phyloP scores from a whole-genome alignment of 2,888 invertebrate species.

The Megamerina dolium region DNA sequence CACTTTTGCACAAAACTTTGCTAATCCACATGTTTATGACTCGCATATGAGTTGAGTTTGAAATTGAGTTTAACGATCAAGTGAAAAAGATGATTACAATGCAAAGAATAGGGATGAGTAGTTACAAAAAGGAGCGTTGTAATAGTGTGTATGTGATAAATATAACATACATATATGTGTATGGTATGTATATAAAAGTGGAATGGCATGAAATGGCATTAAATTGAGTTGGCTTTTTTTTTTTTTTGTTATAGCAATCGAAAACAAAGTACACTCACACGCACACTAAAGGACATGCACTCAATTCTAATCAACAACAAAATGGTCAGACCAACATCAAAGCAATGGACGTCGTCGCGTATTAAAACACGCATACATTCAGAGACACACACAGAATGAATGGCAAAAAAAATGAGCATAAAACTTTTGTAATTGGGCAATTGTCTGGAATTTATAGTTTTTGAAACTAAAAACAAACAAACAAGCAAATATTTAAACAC shows the following conservation, averaged over 20 bases:
- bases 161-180: too few relatives aligned
- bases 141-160: too few relatives aligned
- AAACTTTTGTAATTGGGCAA: constrained; percentile 16
- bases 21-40: constrained; percentile 20
- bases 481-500: not conserved
- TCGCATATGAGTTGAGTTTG: constrained; percentile 3
- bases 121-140: too few relatives aligned
- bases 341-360: not conserved
- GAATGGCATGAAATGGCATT: too few relatives aligned
- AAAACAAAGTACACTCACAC: not conserved
- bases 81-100: too few relatives aligned
- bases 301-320: not conserved
- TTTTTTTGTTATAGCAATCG: too few relatives aligned
- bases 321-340: not conserved
- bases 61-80: too few relatives aligned
- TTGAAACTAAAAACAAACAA: not conserved
- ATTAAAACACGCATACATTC: not conserved
- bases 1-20: constrained; percentile 19
- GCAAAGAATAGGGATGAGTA: too few relatives aligned
- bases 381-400: not conserved
- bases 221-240: too few relatives aligned
- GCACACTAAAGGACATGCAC: not conserved
- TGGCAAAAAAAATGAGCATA: not conserved
- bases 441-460: constrained; percentile 15
- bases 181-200: too few relatives aligned